phyloP scores from a whole-genome alignment of 2,797 vertebrate genomes.

The Chiloscyllium punctatum region DNA sequence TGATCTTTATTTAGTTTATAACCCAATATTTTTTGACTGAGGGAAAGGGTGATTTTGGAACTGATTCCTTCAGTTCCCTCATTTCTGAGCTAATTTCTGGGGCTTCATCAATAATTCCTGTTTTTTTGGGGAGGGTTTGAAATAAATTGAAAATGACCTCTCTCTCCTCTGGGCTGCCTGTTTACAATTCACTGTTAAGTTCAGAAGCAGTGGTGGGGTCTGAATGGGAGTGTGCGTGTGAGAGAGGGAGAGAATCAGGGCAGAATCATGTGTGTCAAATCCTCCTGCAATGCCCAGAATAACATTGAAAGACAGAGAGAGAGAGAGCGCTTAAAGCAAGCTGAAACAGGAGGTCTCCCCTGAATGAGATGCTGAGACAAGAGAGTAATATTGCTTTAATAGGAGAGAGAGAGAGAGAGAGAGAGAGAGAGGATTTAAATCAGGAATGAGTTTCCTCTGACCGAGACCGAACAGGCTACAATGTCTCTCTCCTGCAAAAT shows the following conservation, averaged over 20 bases:
- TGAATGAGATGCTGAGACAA: neutral
- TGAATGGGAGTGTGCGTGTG: too few species aligned
- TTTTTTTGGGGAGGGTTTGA: neutral
- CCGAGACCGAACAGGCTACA: too few species aligned
- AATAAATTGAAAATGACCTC: neutral
- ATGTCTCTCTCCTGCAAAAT: neutral
- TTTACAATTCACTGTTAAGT: neutral
- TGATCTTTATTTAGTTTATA: neutral
- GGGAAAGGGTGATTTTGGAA: neutral
- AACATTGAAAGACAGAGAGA: neutral
- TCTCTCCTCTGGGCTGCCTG: neutral
- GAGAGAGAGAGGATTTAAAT: neutral
- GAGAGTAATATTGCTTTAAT: neutral
- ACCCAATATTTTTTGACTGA: neutral
- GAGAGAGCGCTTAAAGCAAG: neutral
- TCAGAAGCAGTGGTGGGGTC: neutral
- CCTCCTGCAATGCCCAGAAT: neutral
- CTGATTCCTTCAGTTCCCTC: too few species aligned
- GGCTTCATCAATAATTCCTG: too few species aligned
- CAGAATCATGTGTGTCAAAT: too few species aligned
- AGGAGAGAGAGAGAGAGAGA: too few species aligned
- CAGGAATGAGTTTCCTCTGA: neutral
- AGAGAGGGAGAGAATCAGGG: too few species aligned
- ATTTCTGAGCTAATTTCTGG: too few species aligned
- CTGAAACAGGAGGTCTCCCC: neutral